These are phyloP conservation scores for Pangasius krempfi DNA, from an alignment of 2,797 vertebrate species.

Conservation along the genomic window DNA sequence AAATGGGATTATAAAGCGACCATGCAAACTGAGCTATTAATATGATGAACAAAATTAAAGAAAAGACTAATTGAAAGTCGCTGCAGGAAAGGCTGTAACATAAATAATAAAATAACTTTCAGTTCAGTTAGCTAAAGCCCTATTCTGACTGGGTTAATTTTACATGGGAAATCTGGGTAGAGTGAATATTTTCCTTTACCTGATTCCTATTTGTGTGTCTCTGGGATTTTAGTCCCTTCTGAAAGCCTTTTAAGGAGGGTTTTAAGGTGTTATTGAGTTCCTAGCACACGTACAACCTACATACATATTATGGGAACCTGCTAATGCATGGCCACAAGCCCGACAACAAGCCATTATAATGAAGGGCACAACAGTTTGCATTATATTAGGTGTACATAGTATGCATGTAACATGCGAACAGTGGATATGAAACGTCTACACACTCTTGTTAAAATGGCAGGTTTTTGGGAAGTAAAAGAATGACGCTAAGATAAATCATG, in stretches of 20 bases:
- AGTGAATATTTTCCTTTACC: neutral
- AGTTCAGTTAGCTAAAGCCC: neutral
- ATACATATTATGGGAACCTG: neutral
- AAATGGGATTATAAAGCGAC: neutral
- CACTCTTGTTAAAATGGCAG: no score
- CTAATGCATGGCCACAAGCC: neutral
- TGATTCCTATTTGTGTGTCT: neutral
- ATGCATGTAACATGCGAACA: neutral
- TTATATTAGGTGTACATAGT: neutral
- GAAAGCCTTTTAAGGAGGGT: neutral
- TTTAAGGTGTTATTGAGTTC: neutral
- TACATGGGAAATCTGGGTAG: neutral
- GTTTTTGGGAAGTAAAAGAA: no score
- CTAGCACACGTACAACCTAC: neutral
- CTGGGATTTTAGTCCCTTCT: neutral
- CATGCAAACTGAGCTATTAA: neutral
- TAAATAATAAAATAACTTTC: neutral
- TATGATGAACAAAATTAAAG: neutral
- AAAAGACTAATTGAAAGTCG: neutral
- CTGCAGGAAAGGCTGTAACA: neutral
- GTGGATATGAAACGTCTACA: no score
- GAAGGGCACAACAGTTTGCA: neutral
- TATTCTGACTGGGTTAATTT: neutral
- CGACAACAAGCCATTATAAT: neutral
- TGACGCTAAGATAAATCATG: no score